Conservation (phyloP, 2,113 vertebrate genomes). For the Gopherus evgoodei region DNA sequence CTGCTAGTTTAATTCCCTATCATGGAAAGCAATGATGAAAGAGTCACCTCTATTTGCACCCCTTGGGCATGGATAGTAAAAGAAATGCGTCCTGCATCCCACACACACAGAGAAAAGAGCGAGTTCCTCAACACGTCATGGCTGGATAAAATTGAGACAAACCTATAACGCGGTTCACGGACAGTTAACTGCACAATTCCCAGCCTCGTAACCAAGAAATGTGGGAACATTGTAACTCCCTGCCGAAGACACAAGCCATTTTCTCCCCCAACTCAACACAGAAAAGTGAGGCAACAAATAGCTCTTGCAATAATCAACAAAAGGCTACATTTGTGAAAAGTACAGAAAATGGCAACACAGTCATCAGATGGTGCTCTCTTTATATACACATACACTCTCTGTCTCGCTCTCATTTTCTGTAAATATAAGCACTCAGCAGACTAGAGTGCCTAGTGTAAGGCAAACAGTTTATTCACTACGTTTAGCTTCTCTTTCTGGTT, state of each 20-base stretch:
- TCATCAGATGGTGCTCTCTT: not conserved
- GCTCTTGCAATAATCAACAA: not conserved
- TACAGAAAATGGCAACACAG: accelerated
- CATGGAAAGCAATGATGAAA: not conserved
- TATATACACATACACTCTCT: too few relatives aligned
- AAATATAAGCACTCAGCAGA: not conserved
- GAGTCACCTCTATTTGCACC: not conserved
- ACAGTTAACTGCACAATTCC: not conserved
- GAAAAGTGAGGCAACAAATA: not conserved
- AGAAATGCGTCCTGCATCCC: not conserved
- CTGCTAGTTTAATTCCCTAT: not conserved
- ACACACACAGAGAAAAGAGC: accelerated
- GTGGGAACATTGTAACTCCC: not conserved
- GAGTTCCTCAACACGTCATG: accelerated
- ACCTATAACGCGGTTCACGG: accelerated
- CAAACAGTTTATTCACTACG: accelerated
- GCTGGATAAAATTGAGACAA: not conserved
- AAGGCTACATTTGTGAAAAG: not conserved
- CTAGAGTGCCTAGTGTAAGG: not conserved
- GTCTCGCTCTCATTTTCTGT: not conserved
- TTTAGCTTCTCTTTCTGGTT: not conserved
- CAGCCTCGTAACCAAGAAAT: accelerated
- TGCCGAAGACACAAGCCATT: accelerated
- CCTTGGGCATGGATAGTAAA: not conserved
- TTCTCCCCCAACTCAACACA: not conserved